Conservation (phyloP, 2,113 vertebrate genomes). For the Gymnobelideus leadbeateri region DNA sequence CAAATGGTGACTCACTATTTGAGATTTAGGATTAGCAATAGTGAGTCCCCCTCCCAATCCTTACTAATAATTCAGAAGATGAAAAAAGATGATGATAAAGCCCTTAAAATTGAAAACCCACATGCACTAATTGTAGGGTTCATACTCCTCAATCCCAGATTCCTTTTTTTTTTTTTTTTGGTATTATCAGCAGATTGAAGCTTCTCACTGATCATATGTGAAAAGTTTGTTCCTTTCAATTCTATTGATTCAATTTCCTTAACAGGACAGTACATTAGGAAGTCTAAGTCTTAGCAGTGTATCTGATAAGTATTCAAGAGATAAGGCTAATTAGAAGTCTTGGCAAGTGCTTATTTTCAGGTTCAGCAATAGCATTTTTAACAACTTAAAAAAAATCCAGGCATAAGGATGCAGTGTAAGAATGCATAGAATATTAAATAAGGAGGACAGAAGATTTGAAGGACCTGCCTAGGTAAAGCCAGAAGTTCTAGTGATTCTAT, state of each 20-base stretch:
- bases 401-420: slow-evolving; percentile 43
- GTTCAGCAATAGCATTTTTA: slow-evolving; percentile 70
- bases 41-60: slow-evolving; percentile 66
- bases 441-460: slow-evolving; percentile 67
- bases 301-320: slow-evolving; percentile 36
- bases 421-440: slow-evolving; percentile 62
- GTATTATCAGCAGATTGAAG: slow-evolving; percentile 76
- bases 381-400: slow-evolving; percentile 52
- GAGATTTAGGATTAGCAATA: slow-evolving; percentile 73
- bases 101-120: slow-evolving; percentile 79
- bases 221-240: slow-evolving; percentile 59
- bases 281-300: slow-evolving; percentile 49
- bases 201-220: slow-evolving; percentile 72
- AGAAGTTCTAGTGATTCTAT: background rate
- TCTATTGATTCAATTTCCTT: slow-evolving; percentile 49
- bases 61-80: slow-evolving; percentile 85
- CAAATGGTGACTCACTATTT: slow-evolving; percentile 77
- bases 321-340: slow-evolving; percentile 75
- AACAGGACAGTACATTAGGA: slow-evolving; percentile 5
- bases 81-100: slow-evolving; percentile 70
- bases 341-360: slow-evolving; percentile 73
- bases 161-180: slow-evolving; percentile 54
- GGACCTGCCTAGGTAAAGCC: slow-evolving; percentile 14
- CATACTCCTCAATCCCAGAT: slow-evolving; percentile 72
- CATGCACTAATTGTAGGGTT: slow-evolving; percentile 69